phyloP scores from a whole-genome alignment of 2,113 vertebrate genomes.

The Microtus montanus region DNA sequence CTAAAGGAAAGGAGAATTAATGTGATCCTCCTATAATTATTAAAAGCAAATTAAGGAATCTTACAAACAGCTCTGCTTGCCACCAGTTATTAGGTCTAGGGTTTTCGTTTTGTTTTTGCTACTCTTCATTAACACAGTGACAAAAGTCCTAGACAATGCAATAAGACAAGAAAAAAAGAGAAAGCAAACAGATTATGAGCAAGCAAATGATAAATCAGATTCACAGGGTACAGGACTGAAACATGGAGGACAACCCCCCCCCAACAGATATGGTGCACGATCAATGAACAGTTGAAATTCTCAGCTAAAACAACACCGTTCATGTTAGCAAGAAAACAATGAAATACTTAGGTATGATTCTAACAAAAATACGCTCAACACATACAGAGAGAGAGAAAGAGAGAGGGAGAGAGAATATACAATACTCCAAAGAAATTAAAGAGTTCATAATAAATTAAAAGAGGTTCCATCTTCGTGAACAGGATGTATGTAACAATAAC shows the following conservation, averaged over 20 bases:
- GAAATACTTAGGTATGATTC: not conserved
- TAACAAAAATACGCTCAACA: too few relatives aligned
- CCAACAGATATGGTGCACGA: not conserved
- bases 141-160: not conserved
- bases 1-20: rapidly evolving
- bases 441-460: too few relatives aligned
- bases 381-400: too few relatives aligned
- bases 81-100: rapidly evolving
- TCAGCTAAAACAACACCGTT: not conserved
- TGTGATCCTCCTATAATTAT: rapidly evolving
- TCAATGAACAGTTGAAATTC: not conserved
- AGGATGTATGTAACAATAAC: not conserved
- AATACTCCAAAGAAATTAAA: not conserved
- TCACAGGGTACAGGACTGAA: rapidly evolving
- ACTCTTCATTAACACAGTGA: rapidly evolving
- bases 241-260: too few relatives aligned
- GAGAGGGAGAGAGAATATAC: not conserved
- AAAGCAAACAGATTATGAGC: not conserved
- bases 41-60: rapidly evolving
- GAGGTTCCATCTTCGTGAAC: rapidly evolving
- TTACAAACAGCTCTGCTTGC: rapidly evolving
- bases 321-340: not conserved
- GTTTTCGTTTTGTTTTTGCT: not conserved
- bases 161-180: not conserved
- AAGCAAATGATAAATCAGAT: not conserved